Evolutionary conservation across 2,797 vertebrate species (phyloP), one percentile per base, ranked within the genome.

Genomic region (Anguilla megastoma): DNA sequence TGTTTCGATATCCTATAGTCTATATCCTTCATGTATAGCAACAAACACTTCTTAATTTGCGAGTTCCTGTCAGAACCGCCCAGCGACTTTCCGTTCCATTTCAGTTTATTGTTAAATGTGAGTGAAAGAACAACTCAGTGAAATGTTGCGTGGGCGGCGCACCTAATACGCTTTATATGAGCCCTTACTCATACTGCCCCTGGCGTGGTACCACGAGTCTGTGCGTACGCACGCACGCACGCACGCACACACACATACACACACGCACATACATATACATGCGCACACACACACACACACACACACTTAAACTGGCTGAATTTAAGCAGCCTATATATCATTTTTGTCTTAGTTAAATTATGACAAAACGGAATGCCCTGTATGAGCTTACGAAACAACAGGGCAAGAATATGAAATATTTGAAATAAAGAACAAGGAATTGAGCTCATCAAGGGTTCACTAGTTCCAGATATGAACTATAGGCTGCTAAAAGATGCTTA

Each of bases 121-220:
- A 41, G 12, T 76, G 74, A 76, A 76, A 71, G 74, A 41, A 76
- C 33, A 76, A 76, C 74, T 41, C 69, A 71, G 69, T 30, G 69
- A 33, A 76, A 41, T 76, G 36, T 76, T 41, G 74, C 74, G 30
- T 76, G 6, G 30, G 74, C 36, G 74, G 33, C 71, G 30, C 16
- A 76, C 30, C 74, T 76, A 76, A 76, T 36, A 18, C 71, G 30
- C 33, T 36, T 74, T 33, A 74, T 74, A 33, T 74, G 27, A 27
- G 24, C 27, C 69, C 69, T 71, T 71, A 71, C 74, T 76, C 74
- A 41, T 76, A 16, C 33, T 41, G 30, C 18, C 36, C 50, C 79
- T 82, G 45, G 41, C n/a, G 5, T 82, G 45, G 18, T 48, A 50
- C 45, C 45, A 24, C 24, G 45, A 24, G 24, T 24, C 8, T n/a